Evolutionary conservation across 2,888 invertebrate species (phyloP), one percentile per base, ranked within the genome.

Genomic region (Catocala nupta): DNA sequence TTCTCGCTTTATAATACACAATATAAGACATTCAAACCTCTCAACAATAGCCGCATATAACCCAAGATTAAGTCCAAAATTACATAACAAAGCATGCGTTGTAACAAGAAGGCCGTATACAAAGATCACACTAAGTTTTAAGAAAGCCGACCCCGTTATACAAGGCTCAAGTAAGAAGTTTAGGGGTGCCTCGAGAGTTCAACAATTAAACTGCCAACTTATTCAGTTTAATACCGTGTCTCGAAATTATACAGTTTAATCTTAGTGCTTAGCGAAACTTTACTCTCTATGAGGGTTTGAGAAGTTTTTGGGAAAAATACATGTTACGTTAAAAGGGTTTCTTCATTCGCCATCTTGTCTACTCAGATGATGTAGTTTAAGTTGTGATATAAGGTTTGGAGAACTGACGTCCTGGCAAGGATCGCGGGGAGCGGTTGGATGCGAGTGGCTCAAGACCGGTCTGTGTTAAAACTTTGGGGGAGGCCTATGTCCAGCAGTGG

Each of bases 171-270:
- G 69, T 55, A 62, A 60, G 61, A 75, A 75, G 73, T 78, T 75
- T 66, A 73, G 45, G 54, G 65, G 55, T 55, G 68, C 64, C 69
- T 55, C 52, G 70, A 45, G 76, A 77, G 77, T 73, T 73, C 62
- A 76, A 75, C 77, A 79, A 79, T 79, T 79, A 77, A 68, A 79
- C 64, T 59, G 54, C 10, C 59, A 77, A 79, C 72, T 79, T 77
- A 77, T 77, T 77, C 70, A 72, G 75, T 67, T 68, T 79, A 77
- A 72, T 74, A 59, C 75, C 65, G 57, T 71, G 79, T 77, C 79
- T 62, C 64, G 54, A 65, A 77, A 77, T 77, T 79, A 77, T 77
- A 79, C 72, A 63, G 75, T 77, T 79, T 77, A 77, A 79, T 77
- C 80, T 79, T 58, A 67, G 70, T 76, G 70, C 73, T 70, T 68